Evolutionary conservation across 1,140 invertebrate genomes (phyloP).

Genomic region (Listronotus bonariensis): DNA sequence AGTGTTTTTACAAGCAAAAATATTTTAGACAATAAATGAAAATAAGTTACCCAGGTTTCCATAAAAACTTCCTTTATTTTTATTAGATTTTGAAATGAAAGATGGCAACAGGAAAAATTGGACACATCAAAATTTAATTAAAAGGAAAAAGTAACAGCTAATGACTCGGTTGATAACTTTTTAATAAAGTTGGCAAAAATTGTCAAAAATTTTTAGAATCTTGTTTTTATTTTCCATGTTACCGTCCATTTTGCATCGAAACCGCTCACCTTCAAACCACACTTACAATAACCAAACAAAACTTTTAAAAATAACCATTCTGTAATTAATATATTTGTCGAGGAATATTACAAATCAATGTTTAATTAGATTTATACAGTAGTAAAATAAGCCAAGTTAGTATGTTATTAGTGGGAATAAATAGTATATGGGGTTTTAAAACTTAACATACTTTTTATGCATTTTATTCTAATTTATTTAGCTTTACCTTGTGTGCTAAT

Average conservation of each 20-base stretch:
- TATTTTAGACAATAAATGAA: too few species aligned
- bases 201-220: constrained; percentile 1
- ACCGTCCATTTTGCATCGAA: neutral
- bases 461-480: too few species aligned
- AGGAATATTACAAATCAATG: constrained; percentile 37
- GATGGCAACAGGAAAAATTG: constrained; percentile 2
- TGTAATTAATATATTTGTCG: constrained; percentile 21
- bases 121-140: neutral
- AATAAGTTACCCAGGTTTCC: neutral
- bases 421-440: neutral
- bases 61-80: neutral
- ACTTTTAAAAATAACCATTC: constrained; percentile 16
- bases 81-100: neutral
- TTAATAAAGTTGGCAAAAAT: neutral
- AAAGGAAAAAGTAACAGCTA: neutral
- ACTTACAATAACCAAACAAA: constrained; percentile 15
- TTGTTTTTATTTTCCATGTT: neutral
- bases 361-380: constrained; percentile 14
- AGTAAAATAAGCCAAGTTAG: constrained; percentile 21
- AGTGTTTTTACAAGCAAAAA: too few species aligned
- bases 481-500: too few species aligned
- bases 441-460: too few species aligned
- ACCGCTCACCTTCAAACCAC: constrained; percentile 8
- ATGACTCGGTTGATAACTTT: constrained; percentile 1
- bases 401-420: neutral